Conservation (phyloP, 2,113 vertebrate species). For the Equus przewalskii region DNA sequence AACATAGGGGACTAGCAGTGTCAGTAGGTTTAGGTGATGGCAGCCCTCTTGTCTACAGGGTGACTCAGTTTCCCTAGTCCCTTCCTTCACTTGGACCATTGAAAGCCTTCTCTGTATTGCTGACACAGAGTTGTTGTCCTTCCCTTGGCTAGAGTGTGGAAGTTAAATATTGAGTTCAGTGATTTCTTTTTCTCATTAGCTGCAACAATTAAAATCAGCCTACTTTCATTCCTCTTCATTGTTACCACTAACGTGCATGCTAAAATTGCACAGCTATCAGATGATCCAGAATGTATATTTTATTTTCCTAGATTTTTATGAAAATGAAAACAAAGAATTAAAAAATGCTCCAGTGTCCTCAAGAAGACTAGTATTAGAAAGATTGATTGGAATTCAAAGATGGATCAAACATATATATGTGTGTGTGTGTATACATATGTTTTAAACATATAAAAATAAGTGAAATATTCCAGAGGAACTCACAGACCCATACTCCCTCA, state of each 20-base stretch:
- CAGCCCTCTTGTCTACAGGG: too few species aligned
- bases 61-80: neutral
- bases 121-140: neutral
- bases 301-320: constrained; percentile 16
- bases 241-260: neutral
- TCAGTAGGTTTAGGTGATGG: neutral
- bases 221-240: neutral
- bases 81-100: neutral
- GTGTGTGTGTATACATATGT: neutral
- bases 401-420: neutral
- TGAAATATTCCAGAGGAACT: neutral
- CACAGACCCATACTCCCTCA: neutral
- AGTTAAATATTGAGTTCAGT: neutral
- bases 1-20: neutral
- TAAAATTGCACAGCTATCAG: neutral
- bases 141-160: neutral
- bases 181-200: neutral
- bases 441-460: constrained; percentile 7
- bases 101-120: neutral
- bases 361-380: neutral
- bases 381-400: constrained; percentile 15
- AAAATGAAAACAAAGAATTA: neutral
- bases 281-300: neutral
- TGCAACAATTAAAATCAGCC: neutral
- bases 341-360: neutral